Conservation (phyloP, 2,888 invertebrate species). For the Scaptomyza caliginosa region DNA sequence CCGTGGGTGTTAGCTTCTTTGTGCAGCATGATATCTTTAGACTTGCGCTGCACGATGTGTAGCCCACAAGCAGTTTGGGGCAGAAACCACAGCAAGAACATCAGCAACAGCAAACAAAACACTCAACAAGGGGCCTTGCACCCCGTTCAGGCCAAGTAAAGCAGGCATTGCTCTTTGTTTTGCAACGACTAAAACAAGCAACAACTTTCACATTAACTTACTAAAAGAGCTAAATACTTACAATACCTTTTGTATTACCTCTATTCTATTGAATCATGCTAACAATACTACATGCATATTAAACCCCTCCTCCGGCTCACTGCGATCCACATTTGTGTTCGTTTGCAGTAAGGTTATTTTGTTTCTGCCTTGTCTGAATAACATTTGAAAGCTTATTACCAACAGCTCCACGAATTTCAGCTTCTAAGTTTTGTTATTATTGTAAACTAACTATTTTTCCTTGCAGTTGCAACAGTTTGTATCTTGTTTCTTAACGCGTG, state of each 20-base stretch:
- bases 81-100: constrained; percentile 5
- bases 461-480: too few species aligned
- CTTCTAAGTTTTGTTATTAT: not conserved
- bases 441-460: not conserved
- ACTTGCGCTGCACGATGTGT: constrained; percentile 94
- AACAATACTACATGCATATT: not conserved
- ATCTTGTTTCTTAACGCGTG: too few species aligned
- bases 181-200: constrained; percentile 24
- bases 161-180: constrained; percentile 26
- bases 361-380: constrained; percentile 3
- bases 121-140: constrained; percentile 31
- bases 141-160: constrained; percentile 57
- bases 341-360: constrained; percentile 22
- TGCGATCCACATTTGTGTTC: constrained; percentile 6
- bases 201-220: constrained; percentile 23
- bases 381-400: not conserved
- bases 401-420: not conserved
- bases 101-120: constrained; percentile 29
- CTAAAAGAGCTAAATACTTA: constrained; percentile 35
- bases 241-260: constrained; percentile 17
- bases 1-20: constrained; percentile 94
- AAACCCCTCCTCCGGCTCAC: not conserved
- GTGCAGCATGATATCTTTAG: constrained; percentile 98
- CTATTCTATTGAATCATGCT: constrained; percentile 24
- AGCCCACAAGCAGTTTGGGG: constrained; percentile 77